Base-by-base conservation (phyloP, 2,113 vertebrate genomes). In the Gobio gobio region DNA sequence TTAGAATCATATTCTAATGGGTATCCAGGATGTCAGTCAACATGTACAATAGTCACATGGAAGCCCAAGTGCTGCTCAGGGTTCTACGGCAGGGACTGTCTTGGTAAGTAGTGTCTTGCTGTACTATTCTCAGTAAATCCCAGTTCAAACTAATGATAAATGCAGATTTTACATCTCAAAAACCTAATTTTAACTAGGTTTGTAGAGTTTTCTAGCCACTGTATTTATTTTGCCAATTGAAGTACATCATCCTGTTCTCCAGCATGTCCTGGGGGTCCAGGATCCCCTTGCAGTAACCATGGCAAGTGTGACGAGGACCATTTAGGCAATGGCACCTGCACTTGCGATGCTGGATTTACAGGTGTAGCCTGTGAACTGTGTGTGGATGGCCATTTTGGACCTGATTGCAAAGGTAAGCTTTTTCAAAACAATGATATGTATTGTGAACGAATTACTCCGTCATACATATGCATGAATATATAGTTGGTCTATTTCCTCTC, bases 281-380 rank as follows among this genome's bases (percentile, higher is more conserved):
- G 91, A n/a, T 88, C 87, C 0, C 93, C 95, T 0, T 99, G 98
- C 88, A 94, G 90, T n/a, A 94, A 94, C 86, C 96, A 86, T 0
- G 98, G 98, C 0, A 84, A 89, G 73, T 99, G 98, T 13, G 89
- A 95, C 0, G 95, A 97, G 0, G 94, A 93, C 1, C 95, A 95
- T 85, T 83, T 92, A 0, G 94, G 94, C 10, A 95, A 94, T 0
- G 97, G 97, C 16, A 94, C 96, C 80, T 99, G 98, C 33, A 90
- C 2, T n/a, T 99, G 98, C 73, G 13, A 91, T 1, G 0, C 29
- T 0, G 95, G 95, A 43, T 99, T 97, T 88, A 91, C 91, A 0
- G 98, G 98, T 51, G 94, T 94, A 0, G 90, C 97, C 0, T 99
- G 98, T 0, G 97, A 98, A 88, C 92, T 93, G 18, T 99, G 98